Conservation (phyloP, 1,140 invertebrate species). For the Drosophila leontia region DNA sequence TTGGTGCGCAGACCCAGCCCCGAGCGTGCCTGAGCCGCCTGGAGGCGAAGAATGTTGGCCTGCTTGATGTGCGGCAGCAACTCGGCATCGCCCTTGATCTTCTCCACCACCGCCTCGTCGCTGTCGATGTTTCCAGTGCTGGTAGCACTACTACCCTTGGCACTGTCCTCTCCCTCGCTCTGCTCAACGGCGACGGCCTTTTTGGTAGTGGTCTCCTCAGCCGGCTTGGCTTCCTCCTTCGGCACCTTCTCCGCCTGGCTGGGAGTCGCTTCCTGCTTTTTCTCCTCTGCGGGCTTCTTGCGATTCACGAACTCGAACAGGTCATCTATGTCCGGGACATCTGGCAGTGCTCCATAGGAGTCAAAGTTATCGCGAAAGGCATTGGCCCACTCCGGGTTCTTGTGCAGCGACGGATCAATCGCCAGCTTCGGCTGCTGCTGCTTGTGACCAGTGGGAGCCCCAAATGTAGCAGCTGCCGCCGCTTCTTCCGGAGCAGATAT, state of each 20-base stretch:
- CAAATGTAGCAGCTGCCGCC: constrained; percentile 15
- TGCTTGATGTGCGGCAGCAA: constrained; percentile 70
- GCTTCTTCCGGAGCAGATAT: constrained; percentile 34
- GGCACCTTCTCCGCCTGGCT: constrained; percentile 20
- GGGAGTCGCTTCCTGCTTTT: constrained; percentile 19
- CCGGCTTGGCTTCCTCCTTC: constrained; percentile 29
- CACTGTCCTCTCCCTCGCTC: constrained; percentile 2
- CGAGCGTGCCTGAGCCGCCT: constrained; percentile 43
- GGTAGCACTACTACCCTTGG: background rate
- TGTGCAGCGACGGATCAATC: constrained; percentile 74
- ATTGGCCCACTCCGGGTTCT: constrained; percentile 76
- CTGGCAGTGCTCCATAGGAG: constrained; percentile 71
- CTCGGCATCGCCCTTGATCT: constrained; percentile 82
- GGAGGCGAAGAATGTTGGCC: constrained; percentile 66
- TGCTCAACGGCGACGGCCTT: constrained; percentile 13
- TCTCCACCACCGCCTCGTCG: constrained; percentile 70
- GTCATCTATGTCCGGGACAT: constrained; percentile 82
- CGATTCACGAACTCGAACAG: constrained; percentile 80
- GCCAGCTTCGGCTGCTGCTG: constrained; percentile 54
- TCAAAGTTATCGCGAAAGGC: constrained; percentile 82
- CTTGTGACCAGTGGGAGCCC: constrained; percentile 27
- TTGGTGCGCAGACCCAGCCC: constrained; percentile 39
- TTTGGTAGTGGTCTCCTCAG: constrained; percentile 36
- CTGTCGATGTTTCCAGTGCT: constrained; percentile 40
- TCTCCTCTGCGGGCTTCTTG: constrained; percentile 48